Conservation (phyloP, 2,797 vertebrate genomes). For the Gymnoscopelus braueri region DNA sequence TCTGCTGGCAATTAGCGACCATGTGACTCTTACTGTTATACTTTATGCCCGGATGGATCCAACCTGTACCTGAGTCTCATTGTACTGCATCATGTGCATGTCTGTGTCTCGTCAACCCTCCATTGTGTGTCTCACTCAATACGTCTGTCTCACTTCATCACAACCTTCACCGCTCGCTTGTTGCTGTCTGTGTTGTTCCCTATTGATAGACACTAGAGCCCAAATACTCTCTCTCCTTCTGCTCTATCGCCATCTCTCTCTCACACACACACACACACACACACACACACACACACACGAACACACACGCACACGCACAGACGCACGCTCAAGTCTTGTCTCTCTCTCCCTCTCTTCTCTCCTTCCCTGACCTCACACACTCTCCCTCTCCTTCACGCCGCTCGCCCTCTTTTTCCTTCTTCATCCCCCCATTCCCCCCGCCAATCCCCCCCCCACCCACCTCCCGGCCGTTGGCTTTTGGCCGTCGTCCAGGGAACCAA, state of each 20-base stretch:
- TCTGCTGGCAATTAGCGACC: too few species aligned
- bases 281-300: too few species aligned
- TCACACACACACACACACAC: too few species aligned
- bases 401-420: slow-evolving; percentile 49
- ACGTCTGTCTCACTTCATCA: too few species aligned
- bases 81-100: too few species aligned
- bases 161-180: too few species aligned
- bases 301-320: too few species aligned
- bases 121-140: slow-evolving; percentile 23
- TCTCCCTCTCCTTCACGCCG: slow-evolving; percentile 55
- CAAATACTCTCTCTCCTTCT: slow-evolving; percentile 8
- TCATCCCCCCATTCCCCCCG: slow-evolving; percentile 13
- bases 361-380: slow-evolving; percentile 55
- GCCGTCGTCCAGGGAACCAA: slow-evolving; percentile 61
- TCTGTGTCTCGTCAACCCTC: slow-evolving; percentile 18
- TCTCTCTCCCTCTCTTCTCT: slow-evolving; percentile 30
- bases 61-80: too few species aligned
- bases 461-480: slow-evolving; percentile 21
- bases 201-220: too few species aligned
- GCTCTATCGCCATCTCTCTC: slow-evolving; percentile 30
- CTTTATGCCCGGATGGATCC: too few species aligned
- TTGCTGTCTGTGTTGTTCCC: background rate
- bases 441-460: background rate
- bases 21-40: too few species aligned
- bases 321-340: too few species aligned